These are phyloP conservation scores for Chascanopsetta lugubris DNA, from an alignment of 2,113 vertebrate genomes.

Conservation along the genomic window DNA sequence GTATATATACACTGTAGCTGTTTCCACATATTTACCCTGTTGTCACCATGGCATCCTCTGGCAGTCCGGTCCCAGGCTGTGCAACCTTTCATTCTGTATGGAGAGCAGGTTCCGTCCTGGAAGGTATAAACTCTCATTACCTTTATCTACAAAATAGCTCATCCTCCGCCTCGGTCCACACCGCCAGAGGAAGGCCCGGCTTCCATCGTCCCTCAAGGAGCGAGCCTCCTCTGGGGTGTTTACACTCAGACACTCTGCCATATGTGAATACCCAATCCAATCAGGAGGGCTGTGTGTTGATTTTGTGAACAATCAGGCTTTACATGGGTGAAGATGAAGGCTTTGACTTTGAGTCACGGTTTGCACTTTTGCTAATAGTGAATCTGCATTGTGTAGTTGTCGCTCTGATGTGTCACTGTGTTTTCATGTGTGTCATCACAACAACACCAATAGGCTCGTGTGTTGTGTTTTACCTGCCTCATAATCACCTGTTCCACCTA, in stretches of 20 bases:
- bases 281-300: not conserved
- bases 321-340: not conserved
- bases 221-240: not conserved
- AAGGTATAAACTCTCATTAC: conserved; percentile 12
- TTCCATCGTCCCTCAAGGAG: not conserved
- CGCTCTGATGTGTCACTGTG: too few relatives aligned
- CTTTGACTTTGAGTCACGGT: conserved; percentile 6
- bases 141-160: conserved; percentile 19
- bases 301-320: not conserved
- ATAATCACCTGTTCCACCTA: too few relatives aligned
- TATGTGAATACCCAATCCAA: conserved; percentile 20
- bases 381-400: too few relatives aligned
- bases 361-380: too few relatives aligned
- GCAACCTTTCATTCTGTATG: not conserved
- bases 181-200: conserved; percentile 7
- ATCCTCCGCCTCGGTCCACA: not conserved
- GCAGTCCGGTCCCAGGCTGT: not conserved
- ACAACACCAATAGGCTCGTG: too few relatives aligned
- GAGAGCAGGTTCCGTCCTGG: conserved; percentile 2
- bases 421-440: too few relatives aligned
- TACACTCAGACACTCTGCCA: not conserved
- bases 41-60: not conserved
- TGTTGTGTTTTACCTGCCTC: too few relatives aligned
- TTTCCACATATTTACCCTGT: conserved; percentile 26
- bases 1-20: not conserved